A percentile compares a stretch with the other conserved stretches of the same genome.
Evolutionary conservation across 1,140 invertebrate genomes (phyloP).

Genomic region (Periplaneta americana): DNA sequence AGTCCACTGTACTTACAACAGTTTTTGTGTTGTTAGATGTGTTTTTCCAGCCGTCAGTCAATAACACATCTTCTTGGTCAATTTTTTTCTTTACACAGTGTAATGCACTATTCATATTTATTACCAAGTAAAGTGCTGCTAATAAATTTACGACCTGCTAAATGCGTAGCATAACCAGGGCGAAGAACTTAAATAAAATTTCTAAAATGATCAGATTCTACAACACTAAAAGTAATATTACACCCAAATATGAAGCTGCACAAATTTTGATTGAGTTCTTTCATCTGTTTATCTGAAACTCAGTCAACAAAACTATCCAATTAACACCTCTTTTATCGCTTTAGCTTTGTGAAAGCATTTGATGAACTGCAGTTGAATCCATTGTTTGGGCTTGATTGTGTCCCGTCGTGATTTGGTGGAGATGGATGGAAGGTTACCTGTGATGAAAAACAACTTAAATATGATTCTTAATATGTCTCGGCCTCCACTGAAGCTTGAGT

Average conservation of each 20-base stretch:
- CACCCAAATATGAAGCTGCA: neutral
- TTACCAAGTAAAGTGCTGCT: neutral
- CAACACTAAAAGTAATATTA: neutral
- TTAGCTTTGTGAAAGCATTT: neutral
- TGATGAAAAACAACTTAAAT: neutral
- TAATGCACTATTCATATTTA: neutral
- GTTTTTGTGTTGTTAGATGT: slow-evolving; percentile 1
- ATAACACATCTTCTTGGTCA: neutral
- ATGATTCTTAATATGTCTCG: neutral
- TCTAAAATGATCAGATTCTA: slow-evolving; percentile 1
- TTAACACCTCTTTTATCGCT: neutral
- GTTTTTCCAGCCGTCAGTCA: neutral
- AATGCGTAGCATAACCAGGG: neutral
- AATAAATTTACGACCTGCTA: neutral
- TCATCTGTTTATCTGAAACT: neutral
- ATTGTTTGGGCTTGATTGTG: neutral
- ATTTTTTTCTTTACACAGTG: neutral
- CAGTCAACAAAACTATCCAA: neutral
- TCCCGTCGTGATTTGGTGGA: neutral
- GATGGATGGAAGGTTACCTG: neutral
- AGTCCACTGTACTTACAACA: too few relatives aligned
- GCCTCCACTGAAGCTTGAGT: neutral
- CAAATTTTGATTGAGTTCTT: neutral
- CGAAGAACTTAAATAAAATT: neutral
- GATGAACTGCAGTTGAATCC: neutral